Conservation (phyloP, 2,797 vertebrate species). For the Periparus ater region DNA sequence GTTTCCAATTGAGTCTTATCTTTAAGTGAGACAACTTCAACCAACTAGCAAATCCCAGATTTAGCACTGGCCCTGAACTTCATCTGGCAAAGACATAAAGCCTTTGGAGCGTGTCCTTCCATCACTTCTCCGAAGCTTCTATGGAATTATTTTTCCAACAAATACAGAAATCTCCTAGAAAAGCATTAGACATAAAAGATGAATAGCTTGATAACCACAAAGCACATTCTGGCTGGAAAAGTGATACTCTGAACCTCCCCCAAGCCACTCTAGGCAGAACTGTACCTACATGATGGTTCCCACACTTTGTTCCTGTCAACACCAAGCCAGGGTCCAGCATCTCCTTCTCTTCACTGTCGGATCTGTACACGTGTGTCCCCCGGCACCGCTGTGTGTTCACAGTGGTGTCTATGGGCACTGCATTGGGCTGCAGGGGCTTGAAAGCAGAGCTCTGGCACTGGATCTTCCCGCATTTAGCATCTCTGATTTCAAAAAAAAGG, state of each 20-base stretch:
- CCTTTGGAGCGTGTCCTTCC: neutral
- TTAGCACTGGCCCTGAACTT: neutral
- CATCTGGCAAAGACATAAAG: neutral
- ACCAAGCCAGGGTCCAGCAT: slow-evolving; percentile 96
- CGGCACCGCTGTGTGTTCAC: slow-evolving; percentile 80
- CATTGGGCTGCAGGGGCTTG: slow-evolving; percentile 87
- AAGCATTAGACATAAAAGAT: neutral
- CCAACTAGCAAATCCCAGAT: neutral
- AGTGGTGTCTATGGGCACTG: slow-evolving; percentile 90
- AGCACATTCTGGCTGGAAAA: neutral
- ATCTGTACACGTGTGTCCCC: slow-evolving; percentile 91
- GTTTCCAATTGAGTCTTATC: neutral
- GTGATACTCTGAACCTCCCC: neutral
- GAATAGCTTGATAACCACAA: neutral
- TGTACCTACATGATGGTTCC: slow-evolving; percentile 84
- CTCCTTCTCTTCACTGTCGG: slow-evolving; percentile 81
- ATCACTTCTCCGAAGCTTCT: neutral
- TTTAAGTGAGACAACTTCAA: neutral
- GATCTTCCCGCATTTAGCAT: slow-evolving; percentile 96
- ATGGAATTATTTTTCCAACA: neutral
- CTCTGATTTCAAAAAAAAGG: slow-evolving; percentile 73
- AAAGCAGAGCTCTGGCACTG: slow-evolving; percentile 87
- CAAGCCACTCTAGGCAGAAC: neutral
- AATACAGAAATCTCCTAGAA: neutral
- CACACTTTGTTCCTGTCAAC: slow-evolving; percentile 95